Percentiles rank a stretch among this genome's conserved stretches.
These are phyloP conservation scores for Octodon degus DNA, from an alignment of 2,113 vertebrate species.

Conservation along the genomic window DNA sequence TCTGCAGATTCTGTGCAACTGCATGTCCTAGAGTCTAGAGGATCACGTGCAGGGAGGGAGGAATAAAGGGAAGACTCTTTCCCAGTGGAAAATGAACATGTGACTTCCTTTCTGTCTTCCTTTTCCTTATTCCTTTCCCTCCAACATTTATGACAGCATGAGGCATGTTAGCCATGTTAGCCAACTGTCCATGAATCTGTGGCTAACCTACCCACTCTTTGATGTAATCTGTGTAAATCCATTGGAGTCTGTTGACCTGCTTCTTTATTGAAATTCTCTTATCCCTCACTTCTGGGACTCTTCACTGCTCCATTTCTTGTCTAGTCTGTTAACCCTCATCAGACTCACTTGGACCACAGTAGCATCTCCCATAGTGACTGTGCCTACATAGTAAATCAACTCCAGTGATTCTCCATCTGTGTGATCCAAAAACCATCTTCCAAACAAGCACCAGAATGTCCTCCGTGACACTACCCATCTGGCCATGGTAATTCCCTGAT, in stretches of 20 bases:
- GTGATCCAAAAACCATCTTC: background rate
- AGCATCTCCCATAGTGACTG: background rate
- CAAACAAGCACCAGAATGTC: background rate
- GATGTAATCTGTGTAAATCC: background rate
- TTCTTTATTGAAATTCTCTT: constrained; percentile 24
- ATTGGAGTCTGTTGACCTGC: background rate
- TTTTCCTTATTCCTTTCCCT: background rate
- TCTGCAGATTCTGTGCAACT: constrained; percentile 47
- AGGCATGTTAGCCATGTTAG: background rate
- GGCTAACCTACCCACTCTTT: background rate
- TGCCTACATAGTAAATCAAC: background rate
- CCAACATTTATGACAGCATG: background rate
- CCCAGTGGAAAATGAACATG: background rate
- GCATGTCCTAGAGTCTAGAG: background rate
- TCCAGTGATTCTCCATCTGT: background rate
- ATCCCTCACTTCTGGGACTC: background rate
- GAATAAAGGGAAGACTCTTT: constrained; percentile 25
- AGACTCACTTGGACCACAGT: background rate
- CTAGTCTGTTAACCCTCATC: background rate
- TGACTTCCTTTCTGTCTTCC: background rate
- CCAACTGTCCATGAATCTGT: background rate
- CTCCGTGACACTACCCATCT: background rate
- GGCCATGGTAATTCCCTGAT: background rate
- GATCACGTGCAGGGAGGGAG: background rate
- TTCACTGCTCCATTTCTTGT: background rate